phyloP scores from a whole-genome alignment of 2,888 invertebrate species.

The Chrysomela aeneicollis region DNA sequence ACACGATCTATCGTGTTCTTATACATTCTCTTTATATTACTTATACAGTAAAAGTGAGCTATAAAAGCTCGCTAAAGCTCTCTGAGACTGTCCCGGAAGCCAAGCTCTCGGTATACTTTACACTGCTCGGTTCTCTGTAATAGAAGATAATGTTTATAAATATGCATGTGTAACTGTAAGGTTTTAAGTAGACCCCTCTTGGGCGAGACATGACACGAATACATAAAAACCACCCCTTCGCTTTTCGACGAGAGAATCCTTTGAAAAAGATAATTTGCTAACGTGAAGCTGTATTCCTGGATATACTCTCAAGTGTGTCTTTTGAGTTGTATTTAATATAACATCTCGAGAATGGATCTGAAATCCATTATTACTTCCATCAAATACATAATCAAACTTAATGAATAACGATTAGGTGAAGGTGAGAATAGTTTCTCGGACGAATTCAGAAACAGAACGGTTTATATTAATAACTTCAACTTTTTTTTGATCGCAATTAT shows the following conservation, averaged over 20 bases:
- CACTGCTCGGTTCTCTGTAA: conserved; percentile 60
- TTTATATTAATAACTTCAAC: too few relatives aligned
- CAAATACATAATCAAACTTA: too few relatives aligned
- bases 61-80: conserved; percentile 61
- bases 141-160: conserved; percentile 64
- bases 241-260: conserved; percentile 8
- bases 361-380: too few relatives aligned
- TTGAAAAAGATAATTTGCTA: conserved; percentile 12
- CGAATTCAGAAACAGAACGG: too few relatives aligned
- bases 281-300: neutral
- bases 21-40: conserved; percentile 58
- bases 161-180: conserved; percentile 62
- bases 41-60: conserved; percentile 62
- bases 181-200: conserved; percentile 51
- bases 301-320: neutral
- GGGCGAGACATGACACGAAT: conserved; percentile 48
- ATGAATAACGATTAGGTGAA: too few relatives aligned
- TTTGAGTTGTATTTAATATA: neutral
- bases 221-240: conserved; percentile 44
- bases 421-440: too few relatives aligned
- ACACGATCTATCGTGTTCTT: neutral
- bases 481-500: too few relatives aligned
- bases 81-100: conserved; percentile 52
- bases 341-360: too few relatives aligned
- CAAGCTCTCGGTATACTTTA: conserved; percentile 54